Conservation (phyloP, 2,113 vertebrate species). For the Apistogramma diplotaenia region DNA sequence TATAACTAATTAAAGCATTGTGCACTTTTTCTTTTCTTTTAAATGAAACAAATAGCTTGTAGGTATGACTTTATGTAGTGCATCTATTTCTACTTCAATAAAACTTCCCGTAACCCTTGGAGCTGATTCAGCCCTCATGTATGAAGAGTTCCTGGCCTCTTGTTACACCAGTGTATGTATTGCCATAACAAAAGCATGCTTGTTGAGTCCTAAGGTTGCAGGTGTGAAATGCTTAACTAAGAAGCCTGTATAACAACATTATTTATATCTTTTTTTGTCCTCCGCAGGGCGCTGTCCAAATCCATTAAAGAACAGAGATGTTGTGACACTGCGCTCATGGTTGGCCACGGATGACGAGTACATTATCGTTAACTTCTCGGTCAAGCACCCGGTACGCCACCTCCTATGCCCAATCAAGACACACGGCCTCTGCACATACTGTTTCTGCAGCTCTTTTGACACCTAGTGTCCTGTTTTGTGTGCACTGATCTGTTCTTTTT, state of each 20-base stretch:
- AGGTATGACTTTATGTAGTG: too few relatives aligned
- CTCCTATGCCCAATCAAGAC: background rate
- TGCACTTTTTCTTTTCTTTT: too few relatives aligned
- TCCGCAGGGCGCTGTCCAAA: constrained; percentile 74
- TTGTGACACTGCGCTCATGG: constrained; percentile 78
- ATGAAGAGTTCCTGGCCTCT: background rate
- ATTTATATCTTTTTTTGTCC: background rate
- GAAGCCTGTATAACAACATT: background rate
- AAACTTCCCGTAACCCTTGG: background rate
- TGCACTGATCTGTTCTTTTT: background rate
- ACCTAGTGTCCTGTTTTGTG: background rate
- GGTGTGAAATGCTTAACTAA: background rate
- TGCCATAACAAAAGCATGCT: constrained; percentile 40
- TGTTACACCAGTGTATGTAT: constrained; percentile 36
- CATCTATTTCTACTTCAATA: background rate
- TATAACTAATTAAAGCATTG: too few relatives aligned
- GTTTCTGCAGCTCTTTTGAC: background rate
- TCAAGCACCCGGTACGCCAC: constrained; percentile 78
- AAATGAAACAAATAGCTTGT: too few relatives aligned
- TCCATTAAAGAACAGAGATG: constrained; percentile 75
- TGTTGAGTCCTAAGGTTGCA: background rate
- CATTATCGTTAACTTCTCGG: constrained; percentile 78
- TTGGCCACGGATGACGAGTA: constrained; percentile 70
- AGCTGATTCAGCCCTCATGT: background rate
- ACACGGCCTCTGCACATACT: background rate